Evolutionary conservation across 2,888 invertebrate species (phyloP), one percentile per base, ranked within the genome.

Genomic region (Griposia aprilina): DNA sequence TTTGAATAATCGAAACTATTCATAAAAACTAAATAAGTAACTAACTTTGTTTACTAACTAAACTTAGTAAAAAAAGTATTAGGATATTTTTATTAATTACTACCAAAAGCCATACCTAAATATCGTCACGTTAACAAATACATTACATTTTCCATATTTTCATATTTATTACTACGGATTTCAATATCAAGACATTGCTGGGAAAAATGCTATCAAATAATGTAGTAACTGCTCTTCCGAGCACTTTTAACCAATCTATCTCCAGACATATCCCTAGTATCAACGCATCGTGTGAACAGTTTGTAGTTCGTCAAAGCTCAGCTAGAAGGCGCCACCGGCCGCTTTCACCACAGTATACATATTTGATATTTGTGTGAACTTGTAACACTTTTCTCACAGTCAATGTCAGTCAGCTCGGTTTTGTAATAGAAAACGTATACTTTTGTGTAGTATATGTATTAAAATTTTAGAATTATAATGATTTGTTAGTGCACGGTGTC

Each of bases 301-400:
- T 65, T 66, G 57, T 84, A 90, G 87, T 92, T 89, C 88, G 45
- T 11, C 76, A 85, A 87, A 91, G 82, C 82, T 80, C 79, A 41
- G 73, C 87, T 59, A 91, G 93, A 86, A 74, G 89, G 91, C 91
- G 89, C 81, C 84, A 86, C 87, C 67, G 7, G 86, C 84, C 74
- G 83, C 93, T 93, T 93, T 93, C 93, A 91, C 91, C 81, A 85
- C 81, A 78, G 78, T 75, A 60, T 74, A 79, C 30, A 36, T 36
- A 36, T 36, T 36, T 36, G 82, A 82, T 82, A 88, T 86, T 85
- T 82, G 81, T 81, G 57, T 92, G 93, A 93, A 93, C 93, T 93
- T 93, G 93, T 88, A 84, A 91, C 85, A 90, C 90, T 90, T 90
- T 84, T 87, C 88, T 90, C 91, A 91, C 83, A 91, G 93, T 92